phyloP scores from a whole-genome alignment of 2,888 invertebrate genomes.

The Apodemia duryi region DNA sequence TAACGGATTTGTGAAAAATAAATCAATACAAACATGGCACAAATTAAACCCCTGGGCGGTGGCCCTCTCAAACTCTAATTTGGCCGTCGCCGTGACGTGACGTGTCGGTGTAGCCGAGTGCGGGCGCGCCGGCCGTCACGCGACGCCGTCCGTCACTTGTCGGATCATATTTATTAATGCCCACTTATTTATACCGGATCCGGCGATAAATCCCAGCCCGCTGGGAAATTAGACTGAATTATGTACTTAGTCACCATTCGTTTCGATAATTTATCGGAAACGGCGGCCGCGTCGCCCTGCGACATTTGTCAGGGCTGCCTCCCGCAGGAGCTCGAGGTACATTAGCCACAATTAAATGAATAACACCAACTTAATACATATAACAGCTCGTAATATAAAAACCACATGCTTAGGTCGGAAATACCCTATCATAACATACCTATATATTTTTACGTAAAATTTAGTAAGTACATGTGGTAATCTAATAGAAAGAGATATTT shows the following conservation, averaged over 20 bases:
- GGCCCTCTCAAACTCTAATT: conserved; percentile 20
- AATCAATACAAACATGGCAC: too few species aligned
- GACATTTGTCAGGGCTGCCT: conserved; percentile 17
- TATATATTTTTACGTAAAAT: too few species aligned
- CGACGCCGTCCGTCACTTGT: conserved; percentile 26
- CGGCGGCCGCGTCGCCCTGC: conserved; percentile 3
- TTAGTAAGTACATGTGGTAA: too few species aligned
- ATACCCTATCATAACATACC: too few species aligned
- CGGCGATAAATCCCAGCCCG: conserved; percentile 27
- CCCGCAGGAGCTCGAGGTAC: background rate
- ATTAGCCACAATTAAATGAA: background rate
- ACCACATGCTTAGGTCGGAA: too few species aligned
- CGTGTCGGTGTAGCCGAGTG: background rate
- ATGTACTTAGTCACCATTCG: conserved; percentile 29
- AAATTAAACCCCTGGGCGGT: background rate
- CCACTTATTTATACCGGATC: conserved; percentile 25
- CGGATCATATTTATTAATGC: conserved; percentile 30
- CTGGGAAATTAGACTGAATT: conserved; percentile 32
- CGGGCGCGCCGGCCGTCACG: conserved; percentile 23
- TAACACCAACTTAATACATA: too few species aligned
- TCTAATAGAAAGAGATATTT: too few species aligned
- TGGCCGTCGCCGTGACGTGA: conserved; percentile 21
- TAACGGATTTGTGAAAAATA: too few species aligned
- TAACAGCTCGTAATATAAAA: too few species aligned
- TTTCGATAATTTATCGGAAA: conserved; percentile 23